Conservation (phyloP, 1,140 invertebrate species). For the Lamellibrachia luymesi region DNA sequence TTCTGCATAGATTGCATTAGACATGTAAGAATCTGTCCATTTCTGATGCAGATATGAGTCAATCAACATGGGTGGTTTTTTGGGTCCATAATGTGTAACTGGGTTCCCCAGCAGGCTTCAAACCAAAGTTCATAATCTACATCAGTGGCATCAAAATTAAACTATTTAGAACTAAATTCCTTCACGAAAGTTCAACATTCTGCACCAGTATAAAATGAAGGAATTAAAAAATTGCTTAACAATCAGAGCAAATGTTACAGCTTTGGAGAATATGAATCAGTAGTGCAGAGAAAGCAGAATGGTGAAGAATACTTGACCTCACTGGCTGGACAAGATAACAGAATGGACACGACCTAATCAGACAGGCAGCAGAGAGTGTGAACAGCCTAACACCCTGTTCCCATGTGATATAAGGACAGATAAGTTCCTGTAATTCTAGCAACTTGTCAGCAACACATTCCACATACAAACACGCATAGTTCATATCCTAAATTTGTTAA, state of each 20-base stretch:
- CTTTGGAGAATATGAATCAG: neutral
- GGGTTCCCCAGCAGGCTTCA: neutral
- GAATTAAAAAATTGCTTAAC: neutral
- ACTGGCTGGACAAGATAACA: neutral
- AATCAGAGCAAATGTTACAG: neutral
- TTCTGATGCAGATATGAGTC: neutral
- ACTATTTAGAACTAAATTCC: neutral
- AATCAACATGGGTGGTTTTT: neutral
- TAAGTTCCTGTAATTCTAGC: neutral
- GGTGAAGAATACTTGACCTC: neutral
- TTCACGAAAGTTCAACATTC: neutral
- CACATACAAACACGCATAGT: neutral
- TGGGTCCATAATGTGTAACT: neutral
- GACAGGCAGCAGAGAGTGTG: neutral
- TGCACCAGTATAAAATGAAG: neutral
- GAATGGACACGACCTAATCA: neutral
- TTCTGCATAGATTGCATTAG: neutral
- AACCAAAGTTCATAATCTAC: neutral
- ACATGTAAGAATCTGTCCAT: neutral
- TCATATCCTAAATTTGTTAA: neutral
- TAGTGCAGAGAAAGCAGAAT: neutral
- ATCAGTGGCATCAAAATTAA: neutral
- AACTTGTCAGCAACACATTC: neutral
- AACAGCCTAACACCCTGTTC: neutral
- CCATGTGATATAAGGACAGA: neutral